phyloP scores from a whole-genome alignment of 2,797 vertebrate species.

The Dermochelys coriacea region DNA sequence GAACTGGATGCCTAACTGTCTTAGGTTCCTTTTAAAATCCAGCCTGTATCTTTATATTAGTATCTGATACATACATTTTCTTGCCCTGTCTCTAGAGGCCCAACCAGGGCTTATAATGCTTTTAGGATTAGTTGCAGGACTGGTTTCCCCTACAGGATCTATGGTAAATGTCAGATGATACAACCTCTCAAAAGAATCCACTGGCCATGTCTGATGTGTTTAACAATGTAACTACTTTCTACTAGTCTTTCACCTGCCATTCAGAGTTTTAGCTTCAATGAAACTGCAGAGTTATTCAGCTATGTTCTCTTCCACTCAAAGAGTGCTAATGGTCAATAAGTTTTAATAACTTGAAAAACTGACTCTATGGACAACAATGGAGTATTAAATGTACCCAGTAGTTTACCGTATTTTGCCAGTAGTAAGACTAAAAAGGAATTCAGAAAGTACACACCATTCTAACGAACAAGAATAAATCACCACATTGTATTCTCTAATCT shows the following conservation, averaged over 20 bases:
- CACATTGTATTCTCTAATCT: background rate
- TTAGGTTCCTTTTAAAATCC: background rate
- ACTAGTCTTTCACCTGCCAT: background rate
- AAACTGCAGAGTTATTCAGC: background rate
- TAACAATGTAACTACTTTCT: background rate
- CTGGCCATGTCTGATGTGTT: background rate
- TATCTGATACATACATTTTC: background rate
- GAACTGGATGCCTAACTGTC: background rate
- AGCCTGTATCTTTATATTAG: background rate
- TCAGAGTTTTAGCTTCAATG: background rate
- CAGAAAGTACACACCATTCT: background rate
- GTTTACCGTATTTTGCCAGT: background rate
- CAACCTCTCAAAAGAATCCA: background rate
- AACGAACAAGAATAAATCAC: background rate
- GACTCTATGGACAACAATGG: background rate
- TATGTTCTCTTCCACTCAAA: background rate
- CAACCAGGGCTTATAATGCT: background rate
- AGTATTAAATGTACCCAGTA: background rate
- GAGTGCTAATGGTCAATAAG: background rate
- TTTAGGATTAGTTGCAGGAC: fast-evolving
- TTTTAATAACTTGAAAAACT: background rate
- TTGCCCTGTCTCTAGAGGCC: background rate
- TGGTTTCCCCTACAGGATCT: background rate
- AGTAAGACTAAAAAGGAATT: background rate
- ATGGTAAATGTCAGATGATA: background rate